phyloP scores from a whole-genome alignment of 2,888 invertebrate species.

The Tiliacea citrago region DNA sequence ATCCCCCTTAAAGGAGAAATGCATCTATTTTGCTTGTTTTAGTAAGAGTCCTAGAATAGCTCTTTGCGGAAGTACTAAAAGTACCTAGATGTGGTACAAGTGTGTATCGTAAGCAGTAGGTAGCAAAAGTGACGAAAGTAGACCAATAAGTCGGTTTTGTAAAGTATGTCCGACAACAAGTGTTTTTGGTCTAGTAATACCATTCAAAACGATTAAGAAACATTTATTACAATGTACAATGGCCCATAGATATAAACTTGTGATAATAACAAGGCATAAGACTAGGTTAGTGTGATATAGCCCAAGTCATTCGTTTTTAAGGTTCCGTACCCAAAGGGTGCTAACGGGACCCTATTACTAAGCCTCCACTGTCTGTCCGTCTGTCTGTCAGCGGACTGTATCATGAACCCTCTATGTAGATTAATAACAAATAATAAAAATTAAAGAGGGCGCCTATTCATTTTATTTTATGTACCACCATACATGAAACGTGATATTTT shows the following conservation, averaged over 20 bases:
- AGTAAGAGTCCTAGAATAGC: background rate
- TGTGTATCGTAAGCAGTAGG: background rate
- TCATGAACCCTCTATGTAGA: no score
- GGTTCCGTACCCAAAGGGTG: no score
- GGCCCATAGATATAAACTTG: background rate
- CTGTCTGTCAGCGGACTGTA: no score
- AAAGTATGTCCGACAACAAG: background rate
- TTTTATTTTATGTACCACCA: no score
- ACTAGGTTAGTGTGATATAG: background rate
- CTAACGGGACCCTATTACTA: no score
- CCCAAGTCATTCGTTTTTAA: background rate
- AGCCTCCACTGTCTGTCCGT: no score
- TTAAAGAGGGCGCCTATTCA: no score
- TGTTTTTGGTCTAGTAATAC: background rate
- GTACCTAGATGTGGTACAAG: background rate
- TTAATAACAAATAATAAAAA: no score
- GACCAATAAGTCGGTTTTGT: background rate
- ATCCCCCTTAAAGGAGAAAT: no score
- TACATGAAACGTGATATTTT: no score
- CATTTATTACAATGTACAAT: background rate
- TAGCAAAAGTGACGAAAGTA: background rate
- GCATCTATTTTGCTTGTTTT: background rate
- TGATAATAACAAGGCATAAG: background rate
- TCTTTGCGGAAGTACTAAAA: background rate
- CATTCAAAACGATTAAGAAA: background rate